Evolutionary conservation across 2,888 invertebrate genomes (phyloP).

Genomic region (Synergus umbraculus): DNA sequence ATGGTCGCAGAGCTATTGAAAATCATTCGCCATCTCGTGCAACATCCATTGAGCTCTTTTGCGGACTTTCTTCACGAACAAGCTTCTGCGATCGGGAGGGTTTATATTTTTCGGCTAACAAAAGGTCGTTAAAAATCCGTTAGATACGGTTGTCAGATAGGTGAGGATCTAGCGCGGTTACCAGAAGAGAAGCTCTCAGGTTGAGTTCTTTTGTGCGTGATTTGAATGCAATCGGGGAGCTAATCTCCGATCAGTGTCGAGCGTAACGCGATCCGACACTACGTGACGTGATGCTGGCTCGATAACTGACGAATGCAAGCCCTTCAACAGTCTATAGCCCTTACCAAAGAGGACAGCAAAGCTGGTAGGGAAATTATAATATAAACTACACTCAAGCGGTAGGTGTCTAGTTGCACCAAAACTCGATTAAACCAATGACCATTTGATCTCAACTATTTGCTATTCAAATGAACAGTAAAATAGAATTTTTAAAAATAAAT

Average conservation of each 20-base stretch:
- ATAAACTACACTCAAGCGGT: slow-evolving; percentile 19
- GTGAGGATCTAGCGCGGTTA: slow-evolving; percentile 63
- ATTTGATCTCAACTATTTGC: no score
- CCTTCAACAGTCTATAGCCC: slow-evolving; percentile 17
- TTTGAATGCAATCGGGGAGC: slow-evolving; percentile 75
- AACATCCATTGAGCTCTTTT: slow-evolving; percentile 33
- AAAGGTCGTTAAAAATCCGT: slow-evolving; percentile 76
- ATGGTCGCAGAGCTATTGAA: slow-evolving; percentile 24
- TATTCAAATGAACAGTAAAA: no score
- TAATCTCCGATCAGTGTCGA: slow-evolving; percentile 77
- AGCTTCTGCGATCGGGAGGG: slow-evolving; percentile 45
- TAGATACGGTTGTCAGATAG: slow-evolving; percentile 75
- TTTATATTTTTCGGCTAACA: slow-evolving; percentile 65
- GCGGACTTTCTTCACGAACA: slow-evolving; percentile 43
- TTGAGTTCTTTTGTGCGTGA: slow-evolving; percentile 75
- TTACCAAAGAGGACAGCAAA: slow-evolving; percentile 14
- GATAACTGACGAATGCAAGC: slow-evolving; percentile 69
- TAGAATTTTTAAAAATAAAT: no score
- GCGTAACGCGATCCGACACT: slow-evolving; percentile 76
- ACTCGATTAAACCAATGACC: no score
- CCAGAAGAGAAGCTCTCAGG: slow-evolving; percentile 62
- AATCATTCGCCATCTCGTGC: slow-evolving; percentile 36
- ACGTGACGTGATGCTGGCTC: slow-evolving; percentile 73
- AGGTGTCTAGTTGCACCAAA: neutral
- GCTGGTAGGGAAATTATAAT: slow-evolving; percentile 35